phyloP scores from a whole-genome alignment of 2,797 vertebrate genomes.

The Galago senegalensis region DNA sequence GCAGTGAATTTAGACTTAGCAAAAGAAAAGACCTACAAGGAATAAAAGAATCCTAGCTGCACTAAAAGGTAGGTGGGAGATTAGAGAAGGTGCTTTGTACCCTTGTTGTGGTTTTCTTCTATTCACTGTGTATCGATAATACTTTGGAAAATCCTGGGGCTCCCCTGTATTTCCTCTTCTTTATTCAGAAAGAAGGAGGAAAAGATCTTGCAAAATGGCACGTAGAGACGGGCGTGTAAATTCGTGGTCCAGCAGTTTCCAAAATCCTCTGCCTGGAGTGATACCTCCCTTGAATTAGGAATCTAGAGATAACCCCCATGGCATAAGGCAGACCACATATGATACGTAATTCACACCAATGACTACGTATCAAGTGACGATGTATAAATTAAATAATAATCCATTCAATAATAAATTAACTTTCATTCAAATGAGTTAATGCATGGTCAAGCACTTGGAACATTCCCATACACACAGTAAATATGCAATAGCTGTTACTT shows the following conservation, averaged over 20 bases:
- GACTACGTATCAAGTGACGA: background rate
- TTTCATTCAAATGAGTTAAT: slow-evolving; percentile 6
- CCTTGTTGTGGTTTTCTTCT: accelerated
- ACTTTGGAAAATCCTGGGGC: background rate
- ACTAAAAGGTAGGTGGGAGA: background rate
- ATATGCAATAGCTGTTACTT: background rate
- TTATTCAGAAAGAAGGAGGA: background rate
- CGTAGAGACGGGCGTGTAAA: background rate
- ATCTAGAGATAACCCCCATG: background rate
- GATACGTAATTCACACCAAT: background rate
- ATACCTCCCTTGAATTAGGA: background rate
- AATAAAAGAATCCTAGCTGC: background rate
- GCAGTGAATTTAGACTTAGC: background rate
- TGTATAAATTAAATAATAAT: background rate
- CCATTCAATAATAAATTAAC: background rate
- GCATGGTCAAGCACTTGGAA: background rate
- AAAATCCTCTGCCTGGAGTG: background rate
- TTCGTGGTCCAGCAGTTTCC: background rate
- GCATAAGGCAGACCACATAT: background rate
- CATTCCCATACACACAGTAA: background rate
- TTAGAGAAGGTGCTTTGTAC: background rate
- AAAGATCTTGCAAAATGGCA: background rate
- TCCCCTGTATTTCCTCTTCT: background rate
- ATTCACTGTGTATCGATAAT: background rate
- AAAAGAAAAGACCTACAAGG: background rate